Evolutionary conservation across 2,888 invertebrate species (phyloP).

Genomic region (Dicyrtomina minuta): DNA sequence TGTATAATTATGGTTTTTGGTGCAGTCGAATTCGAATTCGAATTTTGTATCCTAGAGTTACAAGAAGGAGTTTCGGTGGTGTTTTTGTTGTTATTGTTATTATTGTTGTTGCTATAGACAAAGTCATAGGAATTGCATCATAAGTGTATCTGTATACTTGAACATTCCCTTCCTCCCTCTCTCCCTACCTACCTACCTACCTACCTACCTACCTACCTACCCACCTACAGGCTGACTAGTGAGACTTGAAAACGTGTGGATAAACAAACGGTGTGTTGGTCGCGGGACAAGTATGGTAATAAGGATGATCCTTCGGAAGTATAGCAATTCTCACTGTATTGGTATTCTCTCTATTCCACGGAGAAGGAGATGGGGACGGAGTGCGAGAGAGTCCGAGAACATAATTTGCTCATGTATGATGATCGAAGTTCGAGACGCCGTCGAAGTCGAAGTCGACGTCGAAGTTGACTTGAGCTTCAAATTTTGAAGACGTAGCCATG

Average conservation of each 20-base stretch:
- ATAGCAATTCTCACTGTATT: too few species aligned
- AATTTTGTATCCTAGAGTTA: too few species aligned
- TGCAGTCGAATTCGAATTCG: too few species aligned
- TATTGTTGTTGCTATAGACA: conserved; percentile 1
- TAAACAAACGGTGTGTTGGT: conserved; percentile 1
- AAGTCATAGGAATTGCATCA: too few species aligned
- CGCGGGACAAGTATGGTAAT: conserved; percentile 26
- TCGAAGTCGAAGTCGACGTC: not conserved
- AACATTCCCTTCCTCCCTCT: too few species aligned
- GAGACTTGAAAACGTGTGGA: not conserved
- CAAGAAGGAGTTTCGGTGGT: too few species aligned
- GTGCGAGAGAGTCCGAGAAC: conserved; percentile 3
- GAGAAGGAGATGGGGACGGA: not conserved
- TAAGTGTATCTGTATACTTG: too few species aligned
- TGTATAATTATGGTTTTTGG: conserved; percentile 7
- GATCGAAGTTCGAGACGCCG: not conserved
- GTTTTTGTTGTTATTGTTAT: conserved; percentile 1
- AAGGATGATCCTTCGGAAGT: conserved; percentile 24
- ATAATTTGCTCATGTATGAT: conserved; percentile 11
- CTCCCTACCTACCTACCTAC: not conserved
- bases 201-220: too few species aligned
- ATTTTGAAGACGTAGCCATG: conserved; percentile 19
- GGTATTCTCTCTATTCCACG: not conserved
- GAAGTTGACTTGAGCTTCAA: too few species aligned
- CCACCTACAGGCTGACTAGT: not conserved